These are phyloP conservation scores for Nanorana parkeri DNA, from an alignment of 2,113 vertebrate genomes.

Conservation along the genomic window DNA sequence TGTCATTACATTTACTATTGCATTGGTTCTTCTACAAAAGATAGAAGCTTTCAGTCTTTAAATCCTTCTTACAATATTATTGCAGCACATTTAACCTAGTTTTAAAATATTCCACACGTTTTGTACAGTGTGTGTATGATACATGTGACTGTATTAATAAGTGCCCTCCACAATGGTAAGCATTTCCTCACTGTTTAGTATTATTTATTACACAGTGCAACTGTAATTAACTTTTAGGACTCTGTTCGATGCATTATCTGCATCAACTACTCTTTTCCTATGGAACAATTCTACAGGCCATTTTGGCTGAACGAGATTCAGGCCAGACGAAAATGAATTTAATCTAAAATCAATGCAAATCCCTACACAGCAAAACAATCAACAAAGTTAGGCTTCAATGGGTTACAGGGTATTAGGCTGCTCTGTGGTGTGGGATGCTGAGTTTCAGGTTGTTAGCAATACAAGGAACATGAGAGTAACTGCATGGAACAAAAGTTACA, in stretches of 20 bases:
- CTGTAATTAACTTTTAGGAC: background rate
- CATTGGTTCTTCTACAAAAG: too few species aligned
- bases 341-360: conserved; percentile 43
- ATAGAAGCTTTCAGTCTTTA: too few species aligned
- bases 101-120: background rate
- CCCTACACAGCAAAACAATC: conserved; percentile 19
- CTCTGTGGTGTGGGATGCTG: background rate
- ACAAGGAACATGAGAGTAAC: too few species aligned
- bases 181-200: background rate
- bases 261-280: background rate
- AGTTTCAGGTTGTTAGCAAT: too few species aligned
- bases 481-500: too few species aligned
- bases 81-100: too few species aligned
- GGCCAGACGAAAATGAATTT: background rate
- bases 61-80: too few species aligned
- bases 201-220: background rate
- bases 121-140: background rate
- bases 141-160: background rate
- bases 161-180: background rate
- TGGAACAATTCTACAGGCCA: conserved; percentile 48
- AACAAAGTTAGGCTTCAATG: background rate
- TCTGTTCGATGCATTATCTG: background rate
- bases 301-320: background rate
- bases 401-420: background rate
- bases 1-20: too few species aligned